A percentile compares a stretch with the other conserved stretches of the same genome.
phyloP scores from a whole-genome alignment of 1,140 invertebrate genomes.

The Agrilus planipennis region DNA sequence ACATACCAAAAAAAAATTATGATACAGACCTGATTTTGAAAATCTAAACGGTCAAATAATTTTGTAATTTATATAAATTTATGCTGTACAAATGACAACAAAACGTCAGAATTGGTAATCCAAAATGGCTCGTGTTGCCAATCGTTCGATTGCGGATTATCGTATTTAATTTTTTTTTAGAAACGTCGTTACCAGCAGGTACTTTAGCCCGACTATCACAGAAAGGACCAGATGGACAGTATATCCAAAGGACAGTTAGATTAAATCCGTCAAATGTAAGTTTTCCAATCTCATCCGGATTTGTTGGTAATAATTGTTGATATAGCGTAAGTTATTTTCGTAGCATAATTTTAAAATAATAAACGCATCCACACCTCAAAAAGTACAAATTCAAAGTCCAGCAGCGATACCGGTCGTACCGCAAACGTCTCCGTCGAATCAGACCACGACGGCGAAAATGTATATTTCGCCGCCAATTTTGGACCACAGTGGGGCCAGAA shows the following conservation, averaged over 20 bases:
- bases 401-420: constrained; percentile 16
- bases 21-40: too few relatives aligned
- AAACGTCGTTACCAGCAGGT: too few relatives aligned
- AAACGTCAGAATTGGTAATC: too few relatives aligned
- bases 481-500: constrained; percentile 47
- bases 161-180: too few relatives aligned
- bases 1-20: too few relatives aligned
- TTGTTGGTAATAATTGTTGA: constrained; percentile 6
- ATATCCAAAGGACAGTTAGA: constrained; percentile 44
- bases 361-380: constrained; percentile 33
- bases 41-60: too few relatives aligned
- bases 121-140: too few relatives aligned
- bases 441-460: constrained; percentile 36
- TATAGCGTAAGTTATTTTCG: constrained; percentile 8
- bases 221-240: not conserved
- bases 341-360: constrained; percentile 27
- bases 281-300: constrained; percentile 5
- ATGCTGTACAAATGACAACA: too few relatives aligned
- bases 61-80: too few relatives aligned
- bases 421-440: constrained; percentile 22
- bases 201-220: too few relatives aligned
- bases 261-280: constrained; percentile 43
- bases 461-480: constrained; percentile 49
- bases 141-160: too few relatives aligned
- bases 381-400: constrained; percentile 24